Conservation (phyloP, 2,888 invertebrate genomes). For the Folsomia manolachei region DNA sequence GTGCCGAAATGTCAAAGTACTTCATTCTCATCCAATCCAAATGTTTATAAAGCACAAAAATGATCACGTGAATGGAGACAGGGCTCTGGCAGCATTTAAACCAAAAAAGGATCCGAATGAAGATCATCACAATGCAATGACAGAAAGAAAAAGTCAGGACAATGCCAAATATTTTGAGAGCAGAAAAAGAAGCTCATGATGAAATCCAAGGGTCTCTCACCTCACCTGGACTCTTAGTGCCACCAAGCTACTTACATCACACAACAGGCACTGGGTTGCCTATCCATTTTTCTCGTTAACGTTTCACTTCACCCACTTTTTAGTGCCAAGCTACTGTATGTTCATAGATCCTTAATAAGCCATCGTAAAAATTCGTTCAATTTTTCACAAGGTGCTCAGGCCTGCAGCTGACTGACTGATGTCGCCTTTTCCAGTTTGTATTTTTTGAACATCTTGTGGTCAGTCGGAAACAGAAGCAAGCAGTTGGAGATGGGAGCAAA, state of each 20-base stretch:
- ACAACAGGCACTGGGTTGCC: background rate
- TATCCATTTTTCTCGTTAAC: background rate
- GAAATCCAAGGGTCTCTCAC: background rate
- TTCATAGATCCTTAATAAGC: background rate
- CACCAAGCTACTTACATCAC: background rate
- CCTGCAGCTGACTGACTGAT: slow-evolving; percentile 1
- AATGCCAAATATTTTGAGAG: slow-evolving; percentile 22
- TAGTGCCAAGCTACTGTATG: background rate
- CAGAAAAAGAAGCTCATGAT: no score
- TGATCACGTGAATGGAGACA: background rate
- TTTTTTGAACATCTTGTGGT: background rate
- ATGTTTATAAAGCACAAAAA: background rate
- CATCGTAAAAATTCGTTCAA: background rate
- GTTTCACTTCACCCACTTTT: background rate
- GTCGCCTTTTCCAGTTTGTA: slow-evolving; percentile 6
- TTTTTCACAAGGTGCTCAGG: background rate
- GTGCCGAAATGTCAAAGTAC: slow-evolving; percentile 21
- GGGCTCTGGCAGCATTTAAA: background rate
- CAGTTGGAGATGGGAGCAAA: background rate
- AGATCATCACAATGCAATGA: slow-evolving; percentile 7
- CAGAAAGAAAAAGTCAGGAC: background rate
- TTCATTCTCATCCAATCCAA: background rate
- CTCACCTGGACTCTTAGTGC: background rate
- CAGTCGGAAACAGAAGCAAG: background rate
- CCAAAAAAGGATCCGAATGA: background rate